Evolutionary conservation across 2,797 vertebrate genomes (phyloP), one percentile per base, ranked within the genome.

Genomic region (Dryobates pubescens): DNA sequence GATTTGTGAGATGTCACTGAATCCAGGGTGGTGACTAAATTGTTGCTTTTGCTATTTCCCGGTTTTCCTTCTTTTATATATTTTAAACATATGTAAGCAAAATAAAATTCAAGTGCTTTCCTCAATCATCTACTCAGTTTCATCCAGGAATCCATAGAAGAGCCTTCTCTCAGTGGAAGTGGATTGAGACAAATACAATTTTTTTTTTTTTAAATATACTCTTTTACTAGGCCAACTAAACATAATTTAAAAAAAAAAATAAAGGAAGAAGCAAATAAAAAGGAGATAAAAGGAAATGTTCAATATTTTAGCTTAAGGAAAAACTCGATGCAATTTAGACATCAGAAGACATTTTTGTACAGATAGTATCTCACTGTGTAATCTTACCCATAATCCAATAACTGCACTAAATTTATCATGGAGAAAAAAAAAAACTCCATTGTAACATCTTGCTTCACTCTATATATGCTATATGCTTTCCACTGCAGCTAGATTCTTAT

Each of bases 201-300:
- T 0, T 17, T 51, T 71, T 71, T n/a, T n/a, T 43, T 2, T 7
- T 38, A 34, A 68, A 27, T 0, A 0, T 27, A 8, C 2, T 27
- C 3, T 81, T 58, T 57, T 59, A 77, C 43, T n/a, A 57, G 29
- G 4, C 6, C 85, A 86, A 75, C 1, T 41, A 87, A 71, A 49
- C 15, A 2, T 36, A 38, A 38, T 38, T 43, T 17, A 17, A 43
- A 43, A 47, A 43, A 43, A 47, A 49, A 49, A 49, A 22, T 49
- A 71, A 88, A 74, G 19, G 59, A 80, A 77, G 18, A 6, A 74
- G 10, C 11, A 27, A 7, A 74, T 57, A 16, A 49, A 77, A 84
- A 58, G 15, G 15, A 62, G 8, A n/a, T n/a, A 41, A 78, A 87
- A 75, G 4, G 5, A 93, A 91, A 58, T 19, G 2, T 32, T 80